phyloP scores from a whole-genome alignment of 2,113 vertebrate species.

The Calidris pugnax region DNA sequence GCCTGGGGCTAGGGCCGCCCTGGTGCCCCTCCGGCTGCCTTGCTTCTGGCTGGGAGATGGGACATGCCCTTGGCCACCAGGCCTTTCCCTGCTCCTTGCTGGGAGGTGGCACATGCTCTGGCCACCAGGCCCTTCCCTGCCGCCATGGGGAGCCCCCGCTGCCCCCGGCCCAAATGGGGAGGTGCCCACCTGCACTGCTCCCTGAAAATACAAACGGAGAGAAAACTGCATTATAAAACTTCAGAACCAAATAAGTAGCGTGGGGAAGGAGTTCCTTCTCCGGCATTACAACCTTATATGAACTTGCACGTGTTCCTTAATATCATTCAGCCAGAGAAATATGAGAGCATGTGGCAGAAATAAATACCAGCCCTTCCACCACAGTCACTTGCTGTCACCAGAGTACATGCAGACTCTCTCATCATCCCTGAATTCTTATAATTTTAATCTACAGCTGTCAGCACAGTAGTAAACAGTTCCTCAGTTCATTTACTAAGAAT shows the following conservation, averaged over 20 bases:
- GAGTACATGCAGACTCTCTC: neutral
- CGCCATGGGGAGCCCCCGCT: fast-evolving
- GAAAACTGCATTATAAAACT: neutral
- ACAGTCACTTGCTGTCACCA: neutral
- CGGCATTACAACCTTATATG: neutral
- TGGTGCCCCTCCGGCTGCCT: fast-evolving
- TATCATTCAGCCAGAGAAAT: neutral
- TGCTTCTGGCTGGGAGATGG: neutral
- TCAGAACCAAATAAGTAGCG: neutral
- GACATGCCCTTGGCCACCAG: fast-evolving
- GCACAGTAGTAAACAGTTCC: neutral
- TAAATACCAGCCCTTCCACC: neutral
- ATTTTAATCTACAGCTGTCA: neutral
- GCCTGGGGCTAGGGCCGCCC: neutral
- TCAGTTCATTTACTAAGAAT: neutral
- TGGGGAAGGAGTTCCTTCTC: neutral
- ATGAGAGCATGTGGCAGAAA: neutral
- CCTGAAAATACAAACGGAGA: neutral
- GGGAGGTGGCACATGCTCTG: neutral
- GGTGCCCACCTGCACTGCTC: neutral
- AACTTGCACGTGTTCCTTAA: neutral
- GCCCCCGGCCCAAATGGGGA: neutral
- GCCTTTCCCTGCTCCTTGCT: neutral
- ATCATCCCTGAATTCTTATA: neutral
- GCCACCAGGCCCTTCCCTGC: neutral